Evolutionary conservation across 2,113 vertebrate species (phyloP), one percentile per base, ranked within the genome.

Genomic region (Archocentrus centrarchus): DNA sequence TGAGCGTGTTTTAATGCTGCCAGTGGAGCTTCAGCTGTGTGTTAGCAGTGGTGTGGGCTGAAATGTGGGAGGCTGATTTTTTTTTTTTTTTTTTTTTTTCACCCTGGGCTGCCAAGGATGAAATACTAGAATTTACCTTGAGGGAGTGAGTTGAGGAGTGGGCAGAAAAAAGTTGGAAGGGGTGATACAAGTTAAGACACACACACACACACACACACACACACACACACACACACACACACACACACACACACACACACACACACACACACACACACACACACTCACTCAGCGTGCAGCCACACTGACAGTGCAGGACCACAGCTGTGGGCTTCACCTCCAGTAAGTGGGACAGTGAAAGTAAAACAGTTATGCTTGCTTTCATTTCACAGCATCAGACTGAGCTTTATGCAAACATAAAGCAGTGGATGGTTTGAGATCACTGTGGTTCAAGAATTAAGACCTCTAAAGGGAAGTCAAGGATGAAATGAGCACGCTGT

Each of bases 131-230:
- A 81, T 89, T 63, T 86, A 89, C 87, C 92, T 90, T 75, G 82
- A 84, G 88, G 88, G 86, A 81, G 76, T 70, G 83, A 85, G 75
- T 80, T 90, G 87, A 88, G 63, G 88, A 90, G 92, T 91, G 86
- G 80, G 82, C 60, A 88, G 86, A 90, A 14, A 41, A 47, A 68
- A 88, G 64, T 47, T 80, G 88, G 86, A 83, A 82, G 17, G 50
- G 57, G 83, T 63, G 73, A 37, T 83, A 27, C 86, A 90, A 80
- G 89, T 88, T 81, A 70, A 47, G 5, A 50, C 15, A 17, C 20
- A 64, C 22, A 50, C 5, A 70, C 3, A 44, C 11, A 47, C 14
- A 50, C 47, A 17, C 20, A 64, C 22, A 50, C 5, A 70, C 3
- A 44, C 11, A 47, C 14, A 50, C 47, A 17, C 20, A 64, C 22